phyloP scores from a whole-genome alignment of 2,113 vertebrate genomes.

The Scatophagus argus region DNA sequence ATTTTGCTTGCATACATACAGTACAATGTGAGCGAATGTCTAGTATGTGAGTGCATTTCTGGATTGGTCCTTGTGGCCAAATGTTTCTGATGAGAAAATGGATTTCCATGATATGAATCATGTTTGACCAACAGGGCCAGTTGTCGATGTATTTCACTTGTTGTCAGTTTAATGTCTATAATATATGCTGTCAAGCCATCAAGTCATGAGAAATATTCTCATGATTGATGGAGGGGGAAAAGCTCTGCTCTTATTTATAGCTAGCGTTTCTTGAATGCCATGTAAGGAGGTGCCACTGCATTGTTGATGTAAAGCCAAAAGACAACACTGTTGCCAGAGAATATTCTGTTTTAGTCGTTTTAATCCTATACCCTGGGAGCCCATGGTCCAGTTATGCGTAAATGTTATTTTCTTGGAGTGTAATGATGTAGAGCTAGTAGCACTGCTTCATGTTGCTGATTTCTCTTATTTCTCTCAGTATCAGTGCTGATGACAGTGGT shows the following conservation, averaged over 20 bases:
- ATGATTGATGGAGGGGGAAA: constrained; percentile 25
- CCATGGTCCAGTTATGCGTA: too few relatives aligned
- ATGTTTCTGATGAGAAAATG: constrained; percentile 35
- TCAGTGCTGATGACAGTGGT: not conserved
- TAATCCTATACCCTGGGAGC: not conserved
- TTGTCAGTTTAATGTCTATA: constrained; percentile 47
- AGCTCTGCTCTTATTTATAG: constrained; percentile 57
- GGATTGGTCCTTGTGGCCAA: constrained; percentile 24
- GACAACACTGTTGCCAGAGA: constrained; percentile 14
- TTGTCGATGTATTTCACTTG: constrained; percentile 47
- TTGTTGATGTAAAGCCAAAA: constrained; percentile 47
- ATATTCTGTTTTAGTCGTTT: constrained; percentile 25
- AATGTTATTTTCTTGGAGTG: not conserved
- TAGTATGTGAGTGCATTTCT: not conserved
- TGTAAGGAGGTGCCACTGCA: constrained; percentile 64
- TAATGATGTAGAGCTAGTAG: not conserved
- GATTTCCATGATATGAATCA: constrained; percentile 34
- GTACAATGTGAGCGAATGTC: not conserved
- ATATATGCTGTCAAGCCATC: constrained; percentile 63
- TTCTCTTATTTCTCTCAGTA: not conserved
- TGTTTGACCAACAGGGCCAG: constrained; percentile 11
- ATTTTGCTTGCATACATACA: not conserved
- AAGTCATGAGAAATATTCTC: constrained; percentile 39
- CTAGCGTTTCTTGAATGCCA: constrained; percentile 33
- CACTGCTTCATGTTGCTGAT: not conserved